A percentile compares a stretch with the other conserved stretches of the same genome.
Evolutionary conservation across 1,140 invertebrate species (phyloP).

Genomic region (Trichoplusia ni): DNA sequence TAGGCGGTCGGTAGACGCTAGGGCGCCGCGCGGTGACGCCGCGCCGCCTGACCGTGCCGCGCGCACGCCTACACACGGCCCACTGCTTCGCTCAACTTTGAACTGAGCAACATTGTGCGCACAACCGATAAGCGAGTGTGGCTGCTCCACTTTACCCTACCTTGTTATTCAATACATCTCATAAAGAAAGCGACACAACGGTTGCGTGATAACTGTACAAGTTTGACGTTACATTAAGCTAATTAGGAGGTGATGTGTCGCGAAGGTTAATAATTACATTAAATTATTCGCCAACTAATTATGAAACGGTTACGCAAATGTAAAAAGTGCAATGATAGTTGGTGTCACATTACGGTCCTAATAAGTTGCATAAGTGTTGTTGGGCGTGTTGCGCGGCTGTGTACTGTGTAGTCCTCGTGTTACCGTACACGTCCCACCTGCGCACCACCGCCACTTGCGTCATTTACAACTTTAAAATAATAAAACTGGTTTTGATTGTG

Average conservation of each 20-base stretch:
- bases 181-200: conserved; percentile 3
- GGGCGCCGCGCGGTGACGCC: conserved; percentile 68
- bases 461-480: conserved; percentile 81
- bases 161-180: neutral
- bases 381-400: conserved; percentile 2
- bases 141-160: neutral
- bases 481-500: conserved; percentile 79
- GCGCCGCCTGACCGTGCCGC: conserved; percentile 61
- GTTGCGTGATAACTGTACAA: neutral
- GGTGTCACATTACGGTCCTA: neutral
- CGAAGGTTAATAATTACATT: neutral
- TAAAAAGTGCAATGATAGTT: conserved; percentile 19
- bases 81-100: conserved; percentile 34
- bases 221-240: neutral
- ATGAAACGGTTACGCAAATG: conserved; percentile 1
- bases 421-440: conserved; percentile 66
- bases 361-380: conserved; percentile 18
- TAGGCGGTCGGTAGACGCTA: conserved; percentile 71
- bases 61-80: conserved; percentile 55
- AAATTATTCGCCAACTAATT: neutral
- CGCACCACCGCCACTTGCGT: conserved; percentile 73
- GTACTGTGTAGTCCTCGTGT: conserved; percentile 45
- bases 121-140: neutral
- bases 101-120: conserved; percentile 3
- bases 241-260: neutral